phyloP scores from a whole-genome alignment of 2,797 vertebrate genomes.

The Benthosema pterotum region DNA sequence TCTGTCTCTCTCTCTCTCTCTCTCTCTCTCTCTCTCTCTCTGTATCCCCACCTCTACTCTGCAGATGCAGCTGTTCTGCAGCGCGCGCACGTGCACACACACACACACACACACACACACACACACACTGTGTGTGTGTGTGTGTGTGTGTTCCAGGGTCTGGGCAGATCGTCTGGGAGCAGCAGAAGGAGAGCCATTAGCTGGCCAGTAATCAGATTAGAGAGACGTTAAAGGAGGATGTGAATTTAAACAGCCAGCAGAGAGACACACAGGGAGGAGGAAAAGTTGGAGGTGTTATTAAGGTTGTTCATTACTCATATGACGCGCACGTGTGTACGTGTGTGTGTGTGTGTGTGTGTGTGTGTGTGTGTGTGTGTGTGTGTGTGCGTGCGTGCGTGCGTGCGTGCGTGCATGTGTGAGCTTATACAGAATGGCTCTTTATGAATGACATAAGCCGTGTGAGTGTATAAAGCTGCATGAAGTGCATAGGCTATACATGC shows the following conservation, averaged over 20 bases:
- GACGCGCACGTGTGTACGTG: constrained; percentile 13
- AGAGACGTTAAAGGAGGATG: constrained; percentile 87
- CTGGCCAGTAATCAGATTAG: constrained; percentile 85
- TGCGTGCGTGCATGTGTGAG: constrained; percentile 26
- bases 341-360: constrained; percentile 27
- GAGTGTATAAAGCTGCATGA: too few relatives aligned
- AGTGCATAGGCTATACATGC: too few relatives aligned
- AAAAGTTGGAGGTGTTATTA: constrained; percentile 85
- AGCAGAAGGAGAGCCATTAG: constrained; percentile 91
- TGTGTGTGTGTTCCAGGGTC: constrained; percentile 90
- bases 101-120: too few relatives aligned
- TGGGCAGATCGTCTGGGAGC: constrained; percentile 93
- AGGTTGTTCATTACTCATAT: constrained; percentile 81
- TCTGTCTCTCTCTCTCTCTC: constrained; percentile 28
- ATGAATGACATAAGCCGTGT: too few relatives aligned
- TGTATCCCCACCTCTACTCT: constrained; percentile 47
- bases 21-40: constrained; percentile 32
- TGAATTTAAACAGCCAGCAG: constrained; percentile 78
- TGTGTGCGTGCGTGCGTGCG: constrained; percentile 42
- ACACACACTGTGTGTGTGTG: constrained; percentile 37
- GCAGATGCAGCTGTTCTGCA: constrained; percentile 75
- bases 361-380: constrained; percentile 26
- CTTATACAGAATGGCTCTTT: neutral
- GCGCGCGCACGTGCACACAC: too few relatives aligned
- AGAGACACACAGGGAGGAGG: constrained; percentile 64